Conservation (phyloP, 1,140 invertebrate genomes). For the Laupala kohalensis region DNA sequence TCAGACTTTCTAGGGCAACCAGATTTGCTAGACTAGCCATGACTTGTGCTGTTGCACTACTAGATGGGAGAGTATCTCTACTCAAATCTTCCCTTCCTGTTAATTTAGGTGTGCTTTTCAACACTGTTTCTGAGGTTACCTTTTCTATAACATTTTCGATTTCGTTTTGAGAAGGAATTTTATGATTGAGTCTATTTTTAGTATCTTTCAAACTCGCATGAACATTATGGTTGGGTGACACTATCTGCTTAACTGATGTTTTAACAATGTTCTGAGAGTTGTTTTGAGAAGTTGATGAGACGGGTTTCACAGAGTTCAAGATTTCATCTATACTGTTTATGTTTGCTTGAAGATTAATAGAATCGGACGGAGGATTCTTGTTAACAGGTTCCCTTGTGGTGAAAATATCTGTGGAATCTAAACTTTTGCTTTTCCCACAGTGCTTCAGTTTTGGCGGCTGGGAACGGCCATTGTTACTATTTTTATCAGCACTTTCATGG, state of each 20-base stretch:
- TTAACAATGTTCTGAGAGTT: background rate
- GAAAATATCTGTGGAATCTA: conserved; percentile 67
- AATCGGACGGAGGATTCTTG: background rate
- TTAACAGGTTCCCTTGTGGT: conserved; percentile 18
- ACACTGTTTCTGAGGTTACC: background rate
- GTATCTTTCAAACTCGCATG: background rate
- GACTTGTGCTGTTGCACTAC: background rate
- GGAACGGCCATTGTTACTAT: conserved; percentile 18
- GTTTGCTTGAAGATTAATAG: background rate
- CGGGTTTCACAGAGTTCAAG: background rate
- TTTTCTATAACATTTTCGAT: background rate
- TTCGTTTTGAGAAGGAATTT: background rate
- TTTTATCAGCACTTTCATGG: conserved; percentile 19
- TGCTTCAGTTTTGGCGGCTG: conserved; percentile 48
- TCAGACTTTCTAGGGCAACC: background rate
- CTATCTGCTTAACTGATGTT: background rate
- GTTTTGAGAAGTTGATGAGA: background rate
- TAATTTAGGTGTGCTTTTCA: background rate
- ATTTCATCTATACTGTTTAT: background rate
- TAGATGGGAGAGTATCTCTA: background rate
- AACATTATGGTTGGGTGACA: background rate
- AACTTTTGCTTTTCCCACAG: conserved; percentile 66
- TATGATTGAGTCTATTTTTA: background rate
- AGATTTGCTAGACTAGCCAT: background rate
- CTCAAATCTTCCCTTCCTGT: background rate